Percentiles rank a stretch among this genome's conserved stretches.
Conservation (phyloP, 30 jellyfish, hydroid and myxozoan genomes). For the Aurelia sp. region DNA sequence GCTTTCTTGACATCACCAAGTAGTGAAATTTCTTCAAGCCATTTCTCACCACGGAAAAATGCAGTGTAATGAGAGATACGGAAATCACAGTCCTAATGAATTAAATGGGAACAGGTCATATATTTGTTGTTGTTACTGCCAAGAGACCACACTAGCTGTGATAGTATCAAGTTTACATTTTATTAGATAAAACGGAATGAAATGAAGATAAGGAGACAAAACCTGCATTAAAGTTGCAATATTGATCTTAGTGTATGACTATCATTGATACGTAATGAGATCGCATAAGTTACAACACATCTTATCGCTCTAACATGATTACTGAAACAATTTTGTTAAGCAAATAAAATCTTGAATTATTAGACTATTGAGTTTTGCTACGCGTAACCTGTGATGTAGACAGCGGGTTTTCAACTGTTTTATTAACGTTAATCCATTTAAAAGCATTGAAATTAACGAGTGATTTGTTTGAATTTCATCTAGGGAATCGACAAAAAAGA, state of each 20-base stretch:
- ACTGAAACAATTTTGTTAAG: conserved; percentile 43
- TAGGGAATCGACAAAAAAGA: too few relatives aligned
- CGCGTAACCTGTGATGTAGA: conserved; percentile 36
- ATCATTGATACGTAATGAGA: conserved; percentile 34
- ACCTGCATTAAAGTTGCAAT: conserved; percentile 33
- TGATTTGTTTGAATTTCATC: too few relatives aligned
- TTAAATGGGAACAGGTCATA: too few relatives aligned
- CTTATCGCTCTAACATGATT: conserved; percentile 44
- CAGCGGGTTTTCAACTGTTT: conserved; percentile 36
- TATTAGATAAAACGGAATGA: neutral
- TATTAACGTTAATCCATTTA: conserved; percentile 27
- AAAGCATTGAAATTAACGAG: neutral
- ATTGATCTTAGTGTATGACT: conserved; percentile 12
- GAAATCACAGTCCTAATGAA: too few relatives aligned
- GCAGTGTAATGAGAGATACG: too few relatives aligned
- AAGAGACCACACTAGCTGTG: conserved; percentile 61
- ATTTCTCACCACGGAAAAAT: too few relatives aligned
- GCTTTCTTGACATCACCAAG: too few relatives aligned
- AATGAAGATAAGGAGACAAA: conserved; percentile 38
- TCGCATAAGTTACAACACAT: conserved; percentile 23
- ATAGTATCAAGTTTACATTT: neutral
- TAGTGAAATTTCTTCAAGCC: too few relatives aligned
- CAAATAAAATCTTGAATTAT: conserved; percentile 48
- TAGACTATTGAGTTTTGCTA: conserved; percentile 27
- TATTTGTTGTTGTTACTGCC: neutral